Evolutionary conservation across 2,888 invertebrate genomes (phyloP).

Genomic region (Xylota segnis): DNA sequence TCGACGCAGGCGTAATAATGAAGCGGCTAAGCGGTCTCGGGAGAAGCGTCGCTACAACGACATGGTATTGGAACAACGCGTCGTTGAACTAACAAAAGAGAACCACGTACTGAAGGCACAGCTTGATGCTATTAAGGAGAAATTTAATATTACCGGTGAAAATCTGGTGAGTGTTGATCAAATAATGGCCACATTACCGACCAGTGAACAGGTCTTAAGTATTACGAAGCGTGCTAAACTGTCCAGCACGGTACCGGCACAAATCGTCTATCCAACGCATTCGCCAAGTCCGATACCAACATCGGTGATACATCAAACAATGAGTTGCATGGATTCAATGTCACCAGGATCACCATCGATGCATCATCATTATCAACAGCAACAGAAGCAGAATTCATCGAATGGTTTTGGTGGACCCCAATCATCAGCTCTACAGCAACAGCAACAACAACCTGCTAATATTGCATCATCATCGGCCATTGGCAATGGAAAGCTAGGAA

Average conservation of each 20-base stretch:
- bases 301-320: slow-evolving; percentile 87
- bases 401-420: slow-evolving; percentile 77
- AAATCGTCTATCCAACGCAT: slow-evolving; percentile 87
- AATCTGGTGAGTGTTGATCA: slow-evolving; percentile 94
- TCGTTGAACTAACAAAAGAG: slow-evolving; percentile 97
- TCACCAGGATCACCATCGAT: slow-evolving; percentile 62
- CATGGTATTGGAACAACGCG: slow-evolving; percentile 97
- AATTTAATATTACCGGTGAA: slow-evolving; percentile 95
- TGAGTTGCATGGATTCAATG: slow-evolving; percentile 76
- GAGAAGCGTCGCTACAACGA: slow-evolving; percentile 98
- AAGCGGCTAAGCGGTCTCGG: slow-evolving; percentile 98
- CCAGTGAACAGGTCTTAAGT: slow-evolving; percentile 93
- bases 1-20: slow-evolving; percentile 96
- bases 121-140: slow-evolving; percentile 95
- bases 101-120: slow-evolving; percentile 97
- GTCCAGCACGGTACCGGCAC: slow-evolving; percentile 84
- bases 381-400: slow-evolving; percentile 79
- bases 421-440: slow-evolving; percentile 48
- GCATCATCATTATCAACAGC: slow-evolving; percentile 55
- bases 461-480: slow-evolving; percentile 23
- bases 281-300: slow-evolving; percentile 87
- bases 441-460: slow-evolving; percentile 41
- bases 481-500: slow-evolving; percentile 29
- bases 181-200: slow-evolving; percentile 93
- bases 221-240: slow-evolving; percentile 89